phyloP scores from a whole-genome alignment of 2,113 vertebrate species.

The Orthonyx spaldingii region DNA sequence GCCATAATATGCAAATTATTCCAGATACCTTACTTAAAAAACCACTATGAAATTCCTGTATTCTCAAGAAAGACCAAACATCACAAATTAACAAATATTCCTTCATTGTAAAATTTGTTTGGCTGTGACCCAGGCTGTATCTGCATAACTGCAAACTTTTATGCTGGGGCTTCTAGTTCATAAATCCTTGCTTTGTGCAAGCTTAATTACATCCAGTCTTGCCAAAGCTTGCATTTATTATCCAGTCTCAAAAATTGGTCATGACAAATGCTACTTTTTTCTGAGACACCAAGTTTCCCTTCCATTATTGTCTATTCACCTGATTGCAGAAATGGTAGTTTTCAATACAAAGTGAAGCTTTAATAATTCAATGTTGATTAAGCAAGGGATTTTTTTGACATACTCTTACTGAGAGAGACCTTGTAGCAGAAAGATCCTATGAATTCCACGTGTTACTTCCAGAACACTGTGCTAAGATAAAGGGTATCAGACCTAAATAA shows the following conservation, averaged over 20 bases:
- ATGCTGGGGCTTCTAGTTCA: not conserved
- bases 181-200: slow-evolving; percentile 18
- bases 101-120: not conserved
- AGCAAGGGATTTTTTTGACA: not conserved
- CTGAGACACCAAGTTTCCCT: not conserved
- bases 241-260: not conserved
- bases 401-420: not conserved
- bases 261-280: slow-evolving; percentile 20
- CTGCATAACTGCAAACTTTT: not conserved
- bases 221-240: slow-evolving; percentile 15
- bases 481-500: not conserved
- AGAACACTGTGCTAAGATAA: not conserved
- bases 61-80: not conserved
- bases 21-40: not conserved
- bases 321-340: not conserved
- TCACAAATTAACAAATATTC: not conserved
- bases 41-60: not conserved
- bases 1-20: not conserved
- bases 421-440: not conserved
- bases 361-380: not conserved
- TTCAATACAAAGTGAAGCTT: not conserved
- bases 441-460: not conserved
- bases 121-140: not conserved
- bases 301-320: not conserved
- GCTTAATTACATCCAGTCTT: not conserved